These are phyloP conservation scores for Sericinus montela DNA, from an alignment of 2,888 invertebrate genomes.

Conservation along the genomic window DNA sequence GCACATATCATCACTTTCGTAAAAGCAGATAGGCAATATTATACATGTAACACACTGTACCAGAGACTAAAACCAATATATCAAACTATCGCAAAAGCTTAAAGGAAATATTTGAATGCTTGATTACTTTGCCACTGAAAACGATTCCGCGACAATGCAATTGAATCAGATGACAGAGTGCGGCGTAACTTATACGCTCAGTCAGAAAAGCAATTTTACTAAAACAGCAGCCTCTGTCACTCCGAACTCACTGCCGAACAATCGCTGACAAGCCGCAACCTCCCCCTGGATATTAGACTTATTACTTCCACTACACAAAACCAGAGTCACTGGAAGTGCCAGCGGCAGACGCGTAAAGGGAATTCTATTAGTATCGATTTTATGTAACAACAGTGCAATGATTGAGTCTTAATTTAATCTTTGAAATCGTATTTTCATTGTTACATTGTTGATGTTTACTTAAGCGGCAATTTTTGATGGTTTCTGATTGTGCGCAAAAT, in stretches of 20 bases:
- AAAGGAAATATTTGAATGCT: not conserved
- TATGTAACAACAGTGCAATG: conserved; percentile 16
- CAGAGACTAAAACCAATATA: no score
- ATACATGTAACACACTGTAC: no score
- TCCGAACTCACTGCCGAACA: conserved; percentile 37
- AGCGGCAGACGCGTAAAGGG: conserved; percentile 11
- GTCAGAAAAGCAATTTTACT: conserved; percentile 52
- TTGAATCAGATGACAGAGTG: conserved; percentile 13
- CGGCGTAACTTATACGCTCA: conserved; percentile 16
- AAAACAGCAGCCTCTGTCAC: conserved; percentile 36
- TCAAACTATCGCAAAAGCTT: not conserved
- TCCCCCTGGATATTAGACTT: conserved; percentile 40
- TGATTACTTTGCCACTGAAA: conserved; percentile 12
- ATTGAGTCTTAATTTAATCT: conserved; percentile 6
- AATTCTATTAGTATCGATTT: conserved; percentile 19
- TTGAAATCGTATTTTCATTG: not conserved
- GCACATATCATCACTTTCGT: no score
- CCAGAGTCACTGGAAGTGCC: conserved; percentile 24
- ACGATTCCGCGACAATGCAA: conserved; percentile 14
- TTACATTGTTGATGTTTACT: not conserved
- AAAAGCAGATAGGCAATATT: no score
- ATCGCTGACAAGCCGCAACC: conserved; percentile 36
- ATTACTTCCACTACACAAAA: conserved; percentile 40
- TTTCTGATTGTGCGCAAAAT: no score
- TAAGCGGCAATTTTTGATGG: not conserved